A percentile compares a stretch with the other conserved stretches of the same genome.
Conservation (phyloP, 2,888 invertebrate genomes). For the Oligia fasciuncula region DNA sequence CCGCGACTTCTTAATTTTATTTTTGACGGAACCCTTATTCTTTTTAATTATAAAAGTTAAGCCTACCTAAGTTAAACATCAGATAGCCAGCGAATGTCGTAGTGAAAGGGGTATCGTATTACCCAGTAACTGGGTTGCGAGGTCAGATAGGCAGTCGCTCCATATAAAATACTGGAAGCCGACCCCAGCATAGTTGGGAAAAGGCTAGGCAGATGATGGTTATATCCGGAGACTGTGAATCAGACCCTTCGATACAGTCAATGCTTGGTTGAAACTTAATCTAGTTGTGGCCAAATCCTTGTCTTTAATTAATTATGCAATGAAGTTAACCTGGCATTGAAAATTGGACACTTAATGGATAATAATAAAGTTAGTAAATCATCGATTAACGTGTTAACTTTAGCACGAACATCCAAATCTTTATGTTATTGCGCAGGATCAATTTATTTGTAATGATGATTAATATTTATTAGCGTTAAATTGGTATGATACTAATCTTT, state of each 20-base stretch:
- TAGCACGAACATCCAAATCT: slow-evolving; percentile 32
- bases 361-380: slow-evolving; percentile 1
- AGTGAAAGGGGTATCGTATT: too few relatives aligned
- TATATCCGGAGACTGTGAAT: neutral
- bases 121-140: too few relatives aligned
- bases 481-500: slow-evolving; percentile 29
- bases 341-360: neutral
- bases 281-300: neutral
- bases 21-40: neutral
- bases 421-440: slow-evolving; percentile 1
- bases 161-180: too few relatives aligned
- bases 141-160: too few relatives aligned
- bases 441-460: slow-evolving; percentile 29
- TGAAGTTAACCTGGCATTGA: slow-evolving; percentile 22
- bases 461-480: slow-evolving; percentile 38
- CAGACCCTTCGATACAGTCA: neutral
- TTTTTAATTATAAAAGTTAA: too few relatives aligned
- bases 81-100: too few relatives aligned
- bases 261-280: neutral
- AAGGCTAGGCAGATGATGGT: neutral
- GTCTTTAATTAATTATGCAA: neutral
- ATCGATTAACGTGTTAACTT: slow-evolving; percentile 7
- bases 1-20: too few relatives aligned
- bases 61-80: too few relatives aligned
- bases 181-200: too few relatives aligned